Evolutionary conservation across 2,797 vertebrate genomes (phyloP).

Genomic region (Argyrosomus regius): DNA sequence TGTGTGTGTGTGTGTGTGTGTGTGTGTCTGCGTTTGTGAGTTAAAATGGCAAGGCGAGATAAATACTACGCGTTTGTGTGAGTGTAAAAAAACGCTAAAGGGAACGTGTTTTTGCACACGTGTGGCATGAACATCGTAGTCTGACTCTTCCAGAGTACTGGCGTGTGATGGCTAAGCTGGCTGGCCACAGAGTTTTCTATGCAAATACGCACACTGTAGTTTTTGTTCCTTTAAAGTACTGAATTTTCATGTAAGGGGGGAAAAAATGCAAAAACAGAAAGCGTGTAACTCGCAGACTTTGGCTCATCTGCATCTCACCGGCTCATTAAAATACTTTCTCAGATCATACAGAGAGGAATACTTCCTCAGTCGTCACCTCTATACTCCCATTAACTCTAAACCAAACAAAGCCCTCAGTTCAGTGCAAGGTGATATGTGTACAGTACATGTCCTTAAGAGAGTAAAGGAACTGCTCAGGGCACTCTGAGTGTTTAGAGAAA

Average conservation of each 20-base stretch:
- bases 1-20: background rate
- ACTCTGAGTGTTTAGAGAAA: slow-evolving; percentile 48
- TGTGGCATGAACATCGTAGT: background rate
- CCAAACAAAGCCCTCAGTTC: slow-evolving; percentile 24
- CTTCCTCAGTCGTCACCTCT: slow-evolving; percentile 22
- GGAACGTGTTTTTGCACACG: background rate
- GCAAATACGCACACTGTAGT: slow-evolving; percentile 22
- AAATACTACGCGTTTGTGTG: background rate
- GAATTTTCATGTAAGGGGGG: background rate
- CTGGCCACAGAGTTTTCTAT: slow-evolving; percentile 4
- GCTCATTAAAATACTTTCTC: background rate
- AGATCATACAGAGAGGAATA: background rate
- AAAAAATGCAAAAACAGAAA: background rate
- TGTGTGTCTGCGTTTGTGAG: slow-evolving; percentile 6
- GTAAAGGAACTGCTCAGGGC: slow-evolving; percentile 7
- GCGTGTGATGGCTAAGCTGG: background rate
- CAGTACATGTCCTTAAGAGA: slow-evolving; percentile 18
- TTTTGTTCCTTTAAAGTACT: background rate
- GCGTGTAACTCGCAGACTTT: too few relatives aligned
- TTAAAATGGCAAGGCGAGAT: background rate
- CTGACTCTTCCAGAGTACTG: background rate
- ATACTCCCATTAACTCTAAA: background rate
- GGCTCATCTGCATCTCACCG: slow-evolving; percentile 15
- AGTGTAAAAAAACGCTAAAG: background rate
- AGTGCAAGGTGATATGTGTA: background rate